Base-by-base conservation (phyloP, 2,113 vertebrate genomes). In the Lagenorhynchus albirostris region DNA sequence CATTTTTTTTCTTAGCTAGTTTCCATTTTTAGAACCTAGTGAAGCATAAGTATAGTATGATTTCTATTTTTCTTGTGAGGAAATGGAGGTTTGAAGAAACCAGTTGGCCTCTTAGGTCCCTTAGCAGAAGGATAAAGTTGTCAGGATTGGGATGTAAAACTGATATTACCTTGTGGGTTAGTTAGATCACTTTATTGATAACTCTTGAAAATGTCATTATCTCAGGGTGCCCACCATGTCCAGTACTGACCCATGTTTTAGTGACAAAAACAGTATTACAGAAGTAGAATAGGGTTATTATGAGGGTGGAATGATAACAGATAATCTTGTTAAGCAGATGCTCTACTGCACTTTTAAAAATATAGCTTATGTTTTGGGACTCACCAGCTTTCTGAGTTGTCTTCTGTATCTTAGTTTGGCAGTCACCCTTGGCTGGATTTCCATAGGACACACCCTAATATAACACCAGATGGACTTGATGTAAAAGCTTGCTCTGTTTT, bases 351-450 rank as follows among this genome's bases (percentile, higher is more conserved):
- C 93, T 95, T 97, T 98, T 80, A 38, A 95, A 95, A 96, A 96
- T 89, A 84, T 11, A 74, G 68, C 97, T 98, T 98, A 36, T 97
- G 50, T 97, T 97, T 84, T 85, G 90, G 93, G 94, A 96, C 96
- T 98, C 97, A 96, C 94, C 97, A 98, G 80, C 96, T 96, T 96
- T 50, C 93, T 95, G 92, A 97, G 84, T 63, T 95, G 81, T 88
- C 98, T 96, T 98, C 97, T 94, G 17, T 90, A 97, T 91, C 97
- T 97, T 97, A 92, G 95, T 96, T 95, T 98, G 97, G 97, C 97
- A 97, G 98, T 98, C 98, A 98, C 96, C 92, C 98, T 98, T 80
- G 25, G 96, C 97, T 98, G 98, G 95, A 96, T 98, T 98, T 98
- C 95, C 77, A 87, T 67, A 80, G 96, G 83, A 93, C 96, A 98